A percentile compares a stretch with the other conserved stretches of the same genome.
Evolutionary conservation across 1,140 invertebrate species (phyloP).

Genomic region (Drosophila neocordata): DNA sequence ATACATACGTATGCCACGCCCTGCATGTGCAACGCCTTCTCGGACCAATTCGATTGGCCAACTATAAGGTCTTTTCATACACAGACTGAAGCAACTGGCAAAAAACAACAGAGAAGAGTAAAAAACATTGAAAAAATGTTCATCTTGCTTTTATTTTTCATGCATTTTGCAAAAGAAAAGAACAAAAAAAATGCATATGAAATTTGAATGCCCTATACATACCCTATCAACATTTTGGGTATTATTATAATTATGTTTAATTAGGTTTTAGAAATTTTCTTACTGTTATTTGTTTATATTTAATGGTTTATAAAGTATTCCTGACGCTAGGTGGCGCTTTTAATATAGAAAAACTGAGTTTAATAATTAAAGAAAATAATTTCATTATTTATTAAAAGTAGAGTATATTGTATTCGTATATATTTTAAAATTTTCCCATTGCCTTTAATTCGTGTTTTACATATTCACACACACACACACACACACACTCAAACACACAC

Average conservation of each 20-base stretch:
- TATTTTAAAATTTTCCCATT: not conserved
- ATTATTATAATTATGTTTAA: too few relatives aligned
- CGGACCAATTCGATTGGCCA: slow-evolving; percentile 60
- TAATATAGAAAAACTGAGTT: too few relatives aligned
- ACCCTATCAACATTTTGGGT: slow-evolving; percentile 1
- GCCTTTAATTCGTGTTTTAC: slow-evolving; percentile 14
- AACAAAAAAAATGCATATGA: slow-evolving; percentile 25
- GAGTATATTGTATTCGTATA: not conserved
- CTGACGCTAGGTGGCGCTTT: too few relatives aligned
- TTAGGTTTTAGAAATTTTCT: too few relatives aligned
- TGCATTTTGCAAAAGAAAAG: slow-evolving; percentile 13
- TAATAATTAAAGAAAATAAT: too few relatives aligned
- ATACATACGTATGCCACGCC: slow-evolving; percentile 54
- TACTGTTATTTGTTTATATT: too few relatives aligned
- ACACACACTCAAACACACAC: slow-evolving; percentile 19
- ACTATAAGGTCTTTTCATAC: not conserved
- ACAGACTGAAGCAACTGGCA: slow-evolving; percentile 18
- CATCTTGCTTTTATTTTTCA: slow-evolving; percentile 7
- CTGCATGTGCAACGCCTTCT: slow-evolving; percentile 46
- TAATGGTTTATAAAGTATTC: too few relatives aligned
- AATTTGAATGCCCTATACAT: slow-evolving; percentile 35
- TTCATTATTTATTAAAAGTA: not conserved
- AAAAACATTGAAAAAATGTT: slow-evolving; percentile 21
- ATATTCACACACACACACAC: slow-evolving; percentile 29
- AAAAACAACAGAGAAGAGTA: slow-evolving; percentile 6